Base-by-base conservation (phyloP, 2,797 vertebrate genomes). In the Rhabdomys pumilio region DNA sequence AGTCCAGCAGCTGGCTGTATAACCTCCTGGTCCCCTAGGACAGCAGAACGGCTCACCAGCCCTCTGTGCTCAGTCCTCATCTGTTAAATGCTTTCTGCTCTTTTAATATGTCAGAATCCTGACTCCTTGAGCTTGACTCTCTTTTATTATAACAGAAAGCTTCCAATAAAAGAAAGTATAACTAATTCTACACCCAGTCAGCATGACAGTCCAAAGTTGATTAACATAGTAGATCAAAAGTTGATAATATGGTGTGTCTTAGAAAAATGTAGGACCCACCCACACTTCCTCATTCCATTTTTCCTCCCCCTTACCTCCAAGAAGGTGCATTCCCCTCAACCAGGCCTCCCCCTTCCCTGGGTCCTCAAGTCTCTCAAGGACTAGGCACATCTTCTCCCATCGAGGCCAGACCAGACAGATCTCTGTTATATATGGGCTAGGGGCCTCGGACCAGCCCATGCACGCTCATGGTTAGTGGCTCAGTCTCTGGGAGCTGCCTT, bases 61-160 rank as follows among this genome's bases (percentile, higher is more conserved):
- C 93, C 94, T 95, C 53, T 55, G 91, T 90, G 96, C 94, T 90
- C 96, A 96, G 83, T 86, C 86, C 89, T 96, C 91, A 79, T 95
- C 89, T 95, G 96, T 15, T 91, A 41, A 77, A 50, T 15, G 92
- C 93, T 95, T 97, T 98, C 95, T 93, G 86, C 75, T 92, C 92
- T 91, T 92, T 96, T 96, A 94, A 96, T 89, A 91, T 2, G 1
- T 87, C 91, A 82, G 69, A 96, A 93, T 77, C 89, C 89, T 93
- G 47, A 67, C 59, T 91, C 83, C 95, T 89, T 95, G 55, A 89
- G 92, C 83, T 81, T 79, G 96, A 93, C 55, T 81, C 47, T 86
- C 92, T 97, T 96, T 96, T 90, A 95, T 97, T 95, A 95, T 92
- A 97, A 87, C 11, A 95, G 95, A 96, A 97, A 94, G 83, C 93